Evolutionary conservation across 2,888 invertebrate species (phyloP), one percentile per base, ranked within the genome.

Genomic region (Oithona nana): DNA sequence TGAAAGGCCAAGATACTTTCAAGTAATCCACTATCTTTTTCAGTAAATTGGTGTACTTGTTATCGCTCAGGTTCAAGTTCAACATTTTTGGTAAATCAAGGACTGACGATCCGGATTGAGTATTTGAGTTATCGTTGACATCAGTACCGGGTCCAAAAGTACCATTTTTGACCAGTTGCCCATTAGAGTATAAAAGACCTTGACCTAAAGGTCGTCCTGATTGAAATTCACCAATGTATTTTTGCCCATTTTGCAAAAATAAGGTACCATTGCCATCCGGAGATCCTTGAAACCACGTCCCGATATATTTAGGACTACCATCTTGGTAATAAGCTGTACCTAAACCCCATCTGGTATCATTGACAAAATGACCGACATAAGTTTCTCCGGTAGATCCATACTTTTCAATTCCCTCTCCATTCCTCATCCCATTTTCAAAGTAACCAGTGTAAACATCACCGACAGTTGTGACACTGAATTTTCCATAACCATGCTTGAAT

Each of bases 401-500:
- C 3, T 20, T 48, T 48, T 59, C 59, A 8, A 59, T 59, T 3
- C 59, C 59, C 13, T 59, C 24, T 16, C 54, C 54, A 26, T 24
- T 24, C 3, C 24, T 26, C n/a, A 57, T 57, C 2, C 29, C 31
- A 28, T 57, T 16, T 30, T 31, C 24, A 16, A 57, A 57, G 31
- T 29, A 57, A 3, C 59, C 59, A 48, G 59, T 48, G 49, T 59
- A 59, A 2, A 48, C 48, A 28, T 59, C 59, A 8, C 59, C 59
- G 20, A 13, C 26, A 4, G 22, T 48, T 20, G 54, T 26, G 2
- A 48, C 59, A 1, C n/a, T 13, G 39, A 59, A 59, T 22, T 26
- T 28, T 11, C 59, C 59, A 59, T 22, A 59, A 3, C 59, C 59
- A 48, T 59, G 24, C 39, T 59, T 59, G 48, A 59, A 59, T 39